Conservation (phyloP, 2,888 invertebrate genomes). For the Folsomia candida region DNA sequence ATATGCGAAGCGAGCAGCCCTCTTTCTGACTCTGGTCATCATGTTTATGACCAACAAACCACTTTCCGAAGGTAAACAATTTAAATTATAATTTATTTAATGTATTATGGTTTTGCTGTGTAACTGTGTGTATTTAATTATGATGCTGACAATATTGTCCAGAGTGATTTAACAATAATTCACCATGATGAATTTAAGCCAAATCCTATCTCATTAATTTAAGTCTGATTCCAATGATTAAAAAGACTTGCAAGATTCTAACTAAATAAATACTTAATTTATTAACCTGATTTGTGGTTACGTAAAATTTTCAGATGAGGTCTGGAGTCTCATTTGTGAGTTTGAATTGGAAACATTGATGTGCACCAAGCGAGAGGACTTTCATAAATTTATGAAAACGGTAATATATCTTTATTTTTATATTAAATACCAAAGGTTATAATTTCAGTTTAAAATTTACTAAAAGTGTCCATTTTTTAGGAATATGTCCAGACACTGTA, state of each 20-base stretch:
- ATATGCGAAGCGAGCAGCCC: constrained; percentile 26
- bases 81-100: not conserved
- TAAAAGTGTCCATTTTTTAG: no score
- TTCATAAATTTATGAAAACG: constrained; percentile 38
- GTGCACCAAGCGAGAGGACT: constrained; percentile 33
- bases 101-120: not conserved
- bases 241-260: no score
- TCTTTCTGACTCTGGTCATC: constrained; percentile 33
- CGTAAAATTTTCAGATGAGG: no score
- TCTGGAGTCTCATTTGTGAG: constrained; percentile 7
- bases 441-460: no score
- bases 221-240: constrained; percentile 36
- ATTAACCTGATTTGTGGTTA: no score
- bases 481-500: constrained; percentile 42
- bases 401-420: constrained; percentile 18
- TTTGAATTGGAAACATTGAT: constrained; percentile 29
- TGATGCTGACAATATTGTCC: not conserved
- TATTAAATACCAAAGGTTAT: no score
- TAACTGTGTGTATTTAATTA: not conserved
- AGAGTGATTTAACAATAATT: no score
- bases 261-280: no score
- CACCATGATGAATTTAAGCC: no score
- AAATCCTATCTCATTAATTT: constrained; percentile 35
- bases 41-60: constrained; percentile 40
- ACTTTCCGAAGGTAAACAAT: constrained; percentile 45